Percentiles rank a stretch among this genome's conserved stretches.
These are phyloP conservation scores for Melanotaenia duboulayi DNA, from an alignment of 2,113 vertebrate genomes.

Conservation along the genomic window DNA sequence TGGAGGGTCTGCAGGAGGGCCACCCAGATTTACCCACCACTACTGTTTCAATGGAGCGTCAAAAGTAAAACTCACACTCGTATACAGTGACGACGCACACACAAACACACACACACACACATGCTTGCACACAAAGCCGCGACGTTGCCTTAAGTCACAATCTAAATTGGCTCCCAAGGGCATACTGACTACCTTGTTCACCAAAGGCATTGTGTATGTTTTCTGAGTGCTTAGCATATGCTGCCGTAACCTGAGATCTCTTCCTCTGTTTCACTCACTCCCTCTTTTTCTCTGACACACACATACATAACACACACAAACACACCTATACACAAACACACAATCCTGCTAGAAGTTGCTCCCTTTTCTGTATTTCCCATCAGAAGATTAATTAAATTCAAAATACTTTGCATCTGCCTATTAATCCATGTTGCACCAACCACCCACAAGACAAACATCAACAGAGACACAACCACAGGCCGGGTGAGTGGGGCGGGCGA, in stretches of 20 bases:
- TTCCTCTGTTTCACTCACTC: constrained; percentile 33
- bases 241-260: constrained; percentile 88
- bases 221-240: constrained; percentile 90
- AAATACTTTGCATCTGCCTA: constrained; percentile 85
- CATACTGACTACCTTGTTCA: constrained; percentile 90
- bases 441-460: constrained; percentile 66
- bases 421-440: constrained; percentile 67
- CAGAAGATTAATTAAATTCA: constrained; percentile 90
- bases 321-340: constrained; percentile 21
- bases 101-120: constrained; percentile 49
- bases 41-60: constrained; percentile 80
- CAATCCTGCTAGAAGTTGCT: constrained; percentile 81
- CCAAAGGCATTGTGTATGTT: constrained; percentile 89
- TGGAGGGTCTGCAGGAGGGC: constrained; percentile 72
- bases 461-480: constrained; percentile 52
- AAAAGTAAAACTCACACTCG: constrained; percentile 73
- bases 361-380: constrained; percentile 83
- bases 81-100: constrained; percentile 32
- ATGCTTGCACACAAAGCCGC: constrained; percentile 73
- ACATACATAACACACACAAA: constrained; percentile 15
- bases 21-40: constrained; percentile 80
- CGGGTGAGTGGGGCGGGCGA: neutral
- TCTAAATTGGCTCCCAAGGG: constrained; percentile 96
- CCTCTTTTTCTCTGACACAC: constrained; percentile 9
- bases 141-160: constrained; percentile 90